Evolutionary conservation across 1,140 invertebrate species (phyloP).

Genomic region (Saccostrea echinata): DNA sequence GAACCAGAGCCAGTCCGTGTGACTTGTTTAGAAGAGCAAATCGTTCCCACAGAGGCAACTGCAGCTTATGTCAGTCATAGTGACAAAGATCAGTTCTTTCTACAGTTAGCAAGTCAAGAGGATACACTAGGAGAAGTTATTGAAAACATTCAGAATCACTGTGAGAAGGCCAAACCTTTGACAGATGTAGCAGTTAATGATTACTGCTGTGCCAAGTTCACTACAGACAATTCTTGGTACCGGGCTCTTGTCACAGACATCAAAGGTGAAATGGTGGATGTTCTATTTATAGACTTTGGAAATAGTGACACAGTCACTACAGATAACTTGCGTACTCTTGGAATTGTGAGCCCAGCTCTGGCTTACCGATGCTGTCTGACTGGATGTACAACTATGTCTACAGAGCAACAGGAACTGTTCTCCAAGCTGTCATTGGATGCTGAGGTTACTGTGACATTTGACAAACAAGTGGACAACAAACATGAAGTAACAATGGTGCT

Average conservation of each 20-base stretch:
- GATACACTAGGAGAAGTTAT: constrained; percentile 82
- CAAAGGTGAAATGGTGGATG: constrained; percentile 65
- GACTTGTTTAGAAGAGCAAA: background rate
- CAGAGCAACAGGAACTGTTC: constrained; percentile 16
- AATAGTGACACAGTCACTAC: constrained; percentile 83
- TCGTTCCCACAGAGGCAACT: background rate
- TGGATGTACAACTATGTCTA: constrained; percentile 34
- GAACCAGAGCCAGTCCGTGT: background rate
- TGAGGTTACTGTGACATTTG: constrained; percentile 39
- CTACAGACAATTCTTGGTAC: constrained; percentile 87
- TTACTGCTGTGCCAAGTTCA: constrained; percentile 86
- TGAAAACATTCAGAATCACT: constrained; percentile 57
- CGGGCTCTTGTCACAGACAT: constrained; percentile 82
- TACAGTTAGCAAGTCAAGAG: constrained; percentile 77
- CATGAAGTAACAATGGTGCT: background rate
- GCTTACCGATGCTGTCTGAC: constrained; percentile 52
- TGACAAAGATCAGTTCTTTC: constrained; percentile 79
- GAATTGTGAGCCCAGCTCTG: constrained; percentile 34
- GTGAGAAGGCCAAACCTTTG: constrained; percentile 33
- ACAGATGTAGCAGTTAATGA: constrained; percentile 79
- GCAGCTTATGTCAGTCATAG: constrained; percentile 68
- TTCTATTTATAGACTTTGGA: constrained; percentile 89
- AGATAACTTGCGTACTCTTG: constrained; percentile 52
- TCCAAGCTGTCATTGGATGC: constrained; percentile 19
- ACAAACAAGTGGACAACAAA: background rate